phyloP scores from a whole-genome alignment of 2,113 vertebrate species.

The Oceanodroma tethys region DNA sequence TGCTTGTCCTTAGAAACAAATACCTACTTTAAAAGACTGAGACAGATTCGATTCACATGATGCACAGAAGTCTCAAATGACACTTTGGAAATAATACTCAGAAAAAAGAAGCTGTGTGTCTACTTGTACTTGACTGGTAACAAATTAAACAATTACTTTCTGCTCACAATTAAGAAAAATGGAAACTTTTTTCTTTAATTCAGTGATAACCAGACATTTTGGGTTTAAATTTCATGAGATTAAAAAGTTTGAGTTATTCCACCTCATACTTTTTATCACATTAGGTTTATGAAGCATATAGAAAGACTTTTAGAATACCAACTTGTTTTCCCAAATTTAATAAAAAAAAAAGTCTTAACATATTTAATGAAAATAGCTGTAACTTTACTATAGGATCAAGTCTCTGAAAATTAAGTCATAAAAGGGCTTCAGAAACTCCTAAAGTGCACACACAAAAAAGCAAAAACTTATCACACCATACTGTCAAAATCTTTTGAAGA shows the following conservation, averaged over 20 bases:
- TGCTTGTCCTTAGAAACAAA: neutral
- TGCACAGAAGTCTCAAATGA: neutral
- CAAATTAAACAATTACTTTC: neutral
- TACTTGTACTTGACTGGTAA: neutral
- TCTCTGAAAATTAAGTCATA: neutral
- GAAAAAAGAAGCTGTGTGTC: neutral
- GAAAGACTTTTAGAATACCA: neutral
- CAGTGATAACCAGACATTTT: neutral
- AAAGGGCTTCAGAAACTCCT: neutral
- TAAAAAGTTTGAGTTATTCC: neutral
- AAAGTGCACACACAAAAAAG: neutral
- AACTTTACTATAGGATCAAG: neutral
- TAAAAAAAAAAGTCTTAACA: neutral
- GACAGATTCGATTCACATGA: neutral
- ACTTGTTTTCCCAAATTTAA: neutral
- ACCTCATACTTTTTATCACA: neutral
- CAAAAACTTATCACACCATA: fast-evolving
- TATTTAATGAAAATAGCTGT: neutral
- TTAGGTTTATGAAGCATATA: neutral
- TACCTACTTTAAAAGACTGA: neutral
- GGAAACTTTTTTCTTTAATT: neutral
- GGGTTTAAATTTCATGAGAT: neutral
- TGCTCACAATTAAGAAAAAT: neutral
- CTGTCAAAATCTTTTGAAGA: neutral
- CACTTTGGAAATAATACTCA: neutral